These are phyloP conservation scores for Drosophila repletoides DNA, from an alignment of 1,140 invertebrate genomes.

Conservation along the genomic window DNA sequence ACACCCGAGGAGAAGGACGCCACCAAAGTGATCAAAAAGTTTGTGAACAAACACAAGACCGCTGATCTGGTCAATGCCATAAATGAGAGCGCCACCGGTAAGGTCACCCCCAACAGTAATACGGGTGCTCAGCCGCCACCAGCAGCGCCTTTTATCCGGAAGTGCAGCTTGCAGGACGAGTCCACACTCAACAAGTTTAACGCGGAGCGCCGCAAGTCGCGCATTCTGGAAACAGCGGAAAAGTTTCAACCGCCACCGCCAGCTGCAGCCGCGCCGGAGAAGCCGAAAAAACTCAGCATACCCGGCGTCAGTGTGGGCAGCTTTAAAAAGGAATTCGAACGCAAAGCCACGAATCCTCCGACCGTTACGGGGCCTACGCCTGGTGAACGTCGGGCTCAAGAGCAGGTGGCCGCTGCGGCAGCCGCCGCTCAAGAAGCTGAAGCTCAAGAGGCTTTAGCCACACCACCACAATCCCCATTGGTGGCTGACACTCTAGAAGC, in stretches of 20 bases:
- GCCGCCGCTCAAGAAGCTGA: slow-evolving; percentile 66
- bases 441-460: slow-evolving; percentile 52
- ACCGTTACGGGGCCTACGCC: slow-evolving; percentile 65
- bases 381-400: slow-evolving; percentile 62
- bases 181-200: slow-evolving; percentile 77
- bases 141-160: slow-evolving; percentile 56
- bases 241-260: slow-evolving; percentile 85
- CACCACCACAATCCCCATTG: slow-evolving; percentile 31
- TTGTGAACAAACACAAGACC: slow-evolving; percentile 77
- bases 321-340: slow-evolving; percentile 92
- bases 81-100: slow-evolving; percentile 55
- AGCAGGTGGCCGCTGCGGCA: slow-evolving; percentile 72
- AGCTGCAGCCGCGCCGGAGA: slow-evolving; percentile 82
- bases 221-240: slow-evolving; percentile 88
- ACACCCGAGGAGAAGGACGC: slow-evolving; percentile 69
- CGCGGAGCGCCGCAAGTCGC: slow-evolving; percentile 85
- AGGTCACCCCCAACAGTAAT: slow-evolving; percentile 10
- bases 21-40: slow-evolving; percentile 81
- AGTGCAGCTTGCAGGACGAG: slow-evolving; percentile 82
- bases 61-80: slow-evolving; percentile 80
- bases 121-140: slow-evolving; percentile 3
- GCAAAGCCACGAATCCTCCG: slow-evolving; percentile 87
- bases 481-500: slow-evolving; percentile 34
- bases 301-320: slow-evolving; percentile 92
- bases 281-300: slow-evolving; percentile 90